Conservation (phyloP, 2,797 vertebrate genomes). For the Myotis findleyi region DNA sequence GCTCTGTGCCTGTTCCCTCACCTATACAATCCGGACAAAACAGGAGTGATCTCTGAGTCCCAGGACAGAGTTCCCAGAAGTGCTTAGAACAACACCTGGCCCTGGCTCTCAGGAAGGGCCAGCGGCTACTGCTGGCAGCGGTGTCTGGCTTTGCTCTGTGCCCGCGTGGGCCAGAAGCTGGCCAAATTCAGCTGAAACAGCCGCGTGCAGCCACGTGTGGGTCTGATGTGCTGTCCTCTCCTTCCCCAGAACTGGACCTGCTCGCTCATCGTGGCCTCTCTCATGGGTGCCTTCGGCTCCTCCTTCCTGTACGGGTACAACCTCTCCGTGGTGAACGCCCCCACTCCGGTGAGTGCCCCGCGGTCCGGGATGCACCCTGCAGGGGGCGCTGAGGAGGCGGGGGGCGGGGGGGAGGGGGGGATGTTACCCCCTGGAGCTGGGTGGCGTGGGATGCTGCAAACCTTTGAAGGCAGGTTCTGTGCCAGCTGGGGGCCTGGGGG, state of each 20-base stretch:
- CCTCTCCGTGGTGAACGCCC: constrained; percentile 97
- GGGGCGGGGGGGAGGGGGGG: not conserved
- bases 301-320: constrained; percentile 98
- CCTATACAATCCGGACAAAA: not conserved
- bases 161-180: not conserved
- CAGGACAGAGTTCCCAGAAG: not conserved
- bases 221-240: not conserved
- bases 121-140: rapidly evolving
- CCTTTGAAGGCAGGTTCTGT: not conserved
- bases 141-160: not conserved
- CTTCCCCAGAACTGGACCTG: constrained; percentile 88
- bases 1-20: not conserved
- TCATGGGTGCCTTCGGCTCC: constrained; percentile 94
- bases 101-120: rapidly evolving
- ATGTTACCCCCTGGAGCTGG: not conserved
- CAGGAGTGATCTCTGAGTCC: no score
- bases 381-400: constrained; percentile 70
- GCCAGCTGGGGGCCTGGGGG: rapidly evolving
- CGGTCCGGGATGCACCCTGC: rapidly evolving
- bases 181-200: not conserved
- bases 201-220: rapidly evolving
- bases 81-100: not conserved
- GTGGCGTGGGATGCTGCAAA: not conserved
- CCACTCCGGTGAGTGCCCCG: constrained; percentile 90
- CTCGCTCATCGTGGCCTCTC: constrained; percentile 90